Percentiles rank a stretch among this genome's conserved stretches.
Conservation (phyloP, 92 coral and sea anemone genomes). For the Actinostola sp. region DNA sequence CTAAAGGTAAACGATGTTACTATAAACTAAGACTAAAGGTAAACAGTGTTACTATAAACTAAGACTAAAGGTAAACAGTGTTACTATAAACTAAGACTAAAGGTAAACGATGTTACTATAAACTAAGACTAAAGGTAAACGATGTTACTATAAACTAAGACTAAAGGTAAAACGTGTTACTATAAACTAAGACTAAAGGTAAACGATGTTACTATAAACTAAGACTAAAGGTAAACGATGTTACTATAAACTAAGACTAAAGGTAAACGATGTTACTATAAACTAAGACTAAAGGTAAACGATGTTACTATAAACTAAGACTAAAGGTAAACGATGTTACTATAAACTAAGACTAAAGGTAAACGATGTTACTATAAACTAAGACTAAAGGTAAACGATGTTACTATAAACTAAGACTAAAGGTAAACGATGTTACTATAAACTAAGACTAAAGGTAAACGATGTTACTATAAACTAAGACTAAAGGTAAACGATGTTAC, state of each 20-base stretch:
- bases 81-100: conserved; percentile 84
- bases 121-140: neutral
- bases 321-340: neutral
- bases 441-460: no score
- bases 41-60: neutral
- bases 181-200: conserved; percentile 89
- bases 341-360: no score
- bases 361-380: conserved; percentile 95
- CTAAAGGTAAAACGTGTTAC: conserved; percentile 95
- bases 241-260: no score
- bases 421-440: neutral
- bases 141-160: no score
- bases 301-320: no score
- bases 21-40: neutral
- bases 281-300: conserved; percentile 83
- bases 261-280: conserved; percentile 94
- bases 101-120: no score
- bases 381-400: conserved; percentile 77
- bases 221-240: neutral
- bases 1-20: conserved; percentile 83
- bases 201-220: no score
- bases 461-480: conserved; percentile 88
- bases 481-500: conserved; percentile 83
- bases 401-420: no score
- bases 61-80: no score